Conservation (phyloP, 2,113 vertebrate genomes). For the Prochilodus magdalenae region DNA sequence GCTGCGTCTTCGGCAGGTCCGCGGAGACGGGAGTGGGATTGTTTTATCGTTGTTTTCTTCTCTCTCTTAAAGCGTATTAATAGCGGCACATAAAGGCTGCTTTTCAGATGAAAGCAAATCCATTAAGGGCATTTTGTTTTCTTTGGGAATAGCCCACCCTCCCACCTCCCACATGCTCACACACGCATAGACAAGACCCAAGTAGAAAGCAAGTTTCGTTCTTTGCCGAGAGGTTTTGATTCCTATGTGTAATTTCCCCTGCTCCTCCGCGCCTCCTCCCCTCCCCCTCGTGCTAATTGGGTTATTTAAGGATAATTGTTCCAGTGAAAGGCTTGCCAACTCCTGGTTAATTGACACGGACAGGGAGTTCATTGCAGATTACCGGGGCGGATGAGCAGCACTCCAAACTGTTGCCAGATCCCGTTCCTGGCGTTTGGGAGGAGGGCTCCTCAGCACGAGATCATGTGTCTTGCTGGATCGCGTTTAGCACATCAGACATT, state of each 20-base stretch:
- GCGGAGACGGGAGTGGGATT: conserved; percentile 15
- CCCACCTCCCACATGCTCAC: neutral
- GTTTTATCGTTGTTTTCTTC: neutral
- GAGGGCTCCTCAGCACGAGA: neutral
- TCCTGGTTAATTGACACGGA: neutral
- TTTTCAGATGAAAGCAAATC: conserved; percentile 46
- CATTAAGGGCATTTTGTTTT: conserved; percentile 49
- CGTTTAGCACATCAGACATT: conserved; percentile 19
- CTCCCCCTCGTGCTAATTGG: conserved; percentile 3
- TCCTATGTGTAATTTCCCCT: neutral
- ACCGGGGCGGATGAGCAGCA: neutral
- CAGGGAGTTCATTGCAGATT: neutral
- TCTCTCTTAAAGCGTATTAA: conserved; percentile 30
- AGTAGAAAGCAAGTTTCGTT: neutral
- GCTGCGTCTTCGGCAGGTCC: neutral
- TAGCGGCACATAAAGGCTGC: conserved; percentile 28
- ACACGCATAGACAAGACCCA: neutral
- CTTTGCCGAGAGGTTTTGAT: neutral
- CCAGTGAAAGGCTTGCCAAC: conserved; percentile 29
- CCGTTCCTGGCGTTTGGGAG: neutral
- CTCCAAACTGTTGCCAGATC: conserved; percentile 1
- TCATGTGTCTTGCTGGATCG: conserved; percentile 16
- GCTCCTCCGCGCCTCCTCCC: neutral
- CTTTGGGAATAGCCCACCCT: neutral
- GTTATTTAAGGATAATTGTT: conserved; percentile 25